Base-by-base conservation (phyloP, 2,888 invertebrate species). In the Glaucopsyche alexis region DNA sequence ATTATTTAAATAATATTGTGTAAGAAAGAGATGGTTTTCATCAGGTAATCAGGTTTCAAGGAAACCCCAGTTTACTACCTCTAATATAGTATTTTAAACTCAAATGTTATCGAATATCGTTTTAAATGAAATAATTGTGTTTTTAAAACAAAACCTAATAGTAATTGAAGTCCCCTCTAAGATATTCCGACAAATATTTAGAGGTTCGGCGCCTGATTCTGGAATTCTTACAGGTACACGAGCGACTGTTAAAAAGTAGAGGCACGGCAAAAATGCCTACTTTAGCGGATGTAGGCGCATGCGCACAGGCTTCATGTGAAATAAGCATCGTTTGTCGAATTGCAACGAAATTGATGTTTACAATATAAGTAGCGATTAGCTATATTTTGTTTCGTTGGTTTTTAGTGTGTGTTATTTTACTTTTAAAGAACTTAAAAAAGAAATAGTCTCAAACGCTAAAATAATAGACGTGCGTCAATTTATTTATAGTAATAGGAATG, bases 231-330 rank as follows among this genome's bases (percentile, higher is more conserved):
- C 69, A 29, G 69, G 69, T 69, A 69, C 69, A 19, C n/a, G 29
- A 19, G 67, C 49, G 69, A 16, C 67, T 45, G 49, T 49, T 49
- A 47, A 49, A n/a, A 47, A 49, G 29, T 42, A 29, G 29, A 29
- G 69, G 69, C 47, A 49, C 19, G 69, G 14, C 69, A 19, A 29
- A 19, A 13, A 69, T 69, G 69, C 7, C 13, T 29, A 47, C 3
- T 47, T 69, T 49, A 14, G 47, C 69, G 69, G 69, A 69, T 69
- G 69, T 69, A 47, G 29, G 47, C 16, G 69, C 69, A 49, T 69
- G 69, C 69, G 69, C 69, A 16, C 67, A 29, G 49, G n/a, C 69
- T 69, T 69, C 45, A 69, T 49, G 69, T 13, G 69, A 47, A 67
- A 69, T 69, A 38, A 49, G 29, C 69, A 69, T 69, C 69, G 49